Evolutionary conservation across 2,113 vertebrate genomes (phyloP).

Genomic region (Myocastor coypus): DNA sequence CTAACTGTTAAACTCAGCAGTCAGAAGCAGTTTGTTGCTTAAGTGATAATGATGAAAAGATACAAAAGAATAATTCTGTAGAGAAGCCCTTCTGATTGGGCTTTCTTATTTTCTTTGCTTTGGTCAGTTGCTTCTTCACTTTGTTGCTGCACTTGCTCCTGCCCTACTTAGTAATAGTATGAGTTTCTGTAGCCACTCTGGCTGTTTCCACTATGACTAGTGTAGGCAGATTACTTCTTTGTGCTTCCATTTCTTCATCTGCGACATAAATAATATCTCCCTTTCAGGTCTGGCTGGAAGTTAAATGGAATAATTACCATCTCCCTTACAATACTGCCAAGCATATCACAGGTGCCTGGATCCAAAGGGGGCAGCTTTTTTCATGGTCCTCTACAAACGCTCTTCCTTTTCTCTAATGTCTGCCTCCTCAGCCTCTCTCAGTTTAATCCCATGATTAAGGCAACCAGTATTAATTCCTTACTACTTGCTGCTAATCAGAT

Average conservation of each 20-base stretch:
- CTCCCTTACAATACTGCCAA: background rate
- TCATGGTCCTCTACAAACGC: background rate
- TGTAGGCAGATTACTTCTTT: background rate
- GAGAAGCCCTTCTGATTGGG: constrained; percentile 1
- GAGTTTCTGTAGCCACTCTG: background rate
- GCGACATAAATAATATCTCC: constrained; percentile 27
- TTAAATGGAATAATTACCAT: background rate
- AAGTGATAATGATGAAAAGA: constrained; percentile 25
- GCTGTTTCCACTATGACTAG: background rate
- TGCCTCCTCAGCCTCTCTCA: background rate
- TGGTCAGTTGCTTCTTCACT: background rate
- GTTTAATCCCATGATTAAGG: constrained; percentile 16
- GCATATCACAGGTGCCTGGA: background rate
- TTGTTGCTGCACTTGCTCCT: background rate
- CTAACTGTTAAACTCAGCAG: constrained; percentile 4
- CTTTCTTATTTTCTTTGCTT: constrained; percentile 9
- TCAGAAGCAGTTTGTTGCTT: constrained; percentile 22
- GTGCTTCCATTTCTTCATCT: background rate
- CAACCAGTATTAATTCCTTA: background rate
- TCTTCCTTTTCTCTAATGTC: background rate
- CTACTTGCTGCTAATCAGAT: constrained; percentile 38
- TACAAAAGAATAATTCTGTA: background rate
- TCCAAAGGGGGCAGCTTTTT: background rate
- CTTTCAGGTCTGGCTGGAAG: background rate
- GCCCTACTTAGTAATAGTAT: background rate